A percentile compares a stretch with the other conserved stretches of the same genome.
Evolutionary conservation across 64 coral and sea anemone species (phyloP).

Genomic region (Porites australiensis): DNA sequence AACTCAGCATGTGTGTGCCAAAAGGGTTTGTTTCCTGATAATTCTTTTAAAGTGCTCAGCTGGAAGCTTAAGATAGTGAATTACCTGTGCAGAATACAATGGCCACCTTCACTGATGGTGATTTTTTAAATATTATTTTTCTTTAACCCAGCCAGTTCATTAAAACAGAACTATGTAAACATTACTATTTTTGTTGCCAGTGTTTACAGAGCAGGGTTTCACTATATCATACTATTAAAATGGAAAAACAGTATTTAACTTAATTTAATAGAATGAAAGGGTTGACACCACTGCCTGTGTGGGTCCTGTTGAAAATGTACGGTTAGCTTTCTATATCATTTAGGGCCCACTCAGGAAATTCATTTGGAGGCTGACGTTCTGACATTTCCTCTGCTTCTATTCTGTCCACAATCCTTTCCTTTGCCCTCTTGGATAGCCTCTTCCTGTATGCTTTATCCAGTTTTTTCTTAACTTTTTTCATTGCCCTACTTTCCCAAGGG

Average conservation of each 20-base stretch:
- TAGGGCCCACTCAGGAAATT: constrained; percentile 61
- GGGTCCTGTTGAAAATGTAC: constrained; percentile 2
- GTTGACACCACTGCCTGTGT: background rate
- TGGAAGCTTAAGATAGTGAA: background rate
- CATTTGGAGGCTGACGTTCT: constrained; percentile 19
- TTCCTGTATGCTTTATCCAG: constrained; percentile 54
- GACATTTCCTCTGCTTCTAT: constrained; percentile 4
- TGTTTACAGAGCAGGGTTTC: constrained; percentile 6
- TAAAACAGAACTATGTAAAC: background rate
- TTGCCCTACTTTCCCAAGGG: constrained; percentile 58
- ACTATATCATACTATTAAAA: constrained; percentile 9
- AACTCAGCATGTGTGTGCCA: constrained; percentile 1
- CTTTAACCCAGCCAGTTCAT: background rate
- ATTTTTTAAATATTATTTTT: background rate
- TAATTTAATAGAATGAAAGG: constrained; percentile 3
- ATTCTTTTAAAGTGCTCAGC: background rate
- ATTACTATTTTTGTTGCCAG: constrained; percentile 12
- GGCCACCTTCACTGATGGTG: background rate
- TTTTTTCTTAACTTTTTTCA: constrained; percentile 66
- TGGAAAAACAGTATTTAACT: constrained; percentile 11
- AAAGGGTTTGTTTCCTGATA: background rate
- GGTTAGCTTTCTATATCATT: background rate
- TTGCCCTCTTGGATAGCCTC: constrained; percentile 55
- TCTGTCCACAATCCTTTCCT: constrained; percentile 43
- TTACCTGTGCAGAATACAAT: constrained; percentile 8